Conservation (phyloP, 1,140 invertebrate genomes). For the Lordiphosa clarofinis region DNA sequence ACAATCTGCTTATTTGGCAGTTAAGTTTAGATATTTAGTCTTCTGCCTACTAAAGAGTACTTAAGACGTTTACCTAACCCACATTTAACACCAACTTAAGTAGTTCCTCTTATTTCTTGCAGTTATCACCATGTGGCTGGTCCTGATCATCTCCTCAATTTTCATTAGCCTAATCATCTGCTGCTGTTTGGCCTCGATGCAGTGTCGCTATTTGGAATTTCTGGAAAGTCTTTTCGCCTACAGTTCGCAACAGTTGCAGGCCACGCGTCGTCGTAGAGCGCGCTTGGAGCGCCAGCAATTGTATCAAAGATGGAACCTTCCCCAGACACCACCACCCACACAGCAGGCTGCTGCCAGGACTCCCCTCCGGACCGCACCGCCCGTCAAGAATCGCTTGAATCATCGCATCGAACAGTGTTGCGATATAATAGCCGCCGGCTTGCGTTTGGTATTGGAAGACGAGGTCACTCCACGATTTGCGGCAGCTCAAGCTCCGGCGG, state of each 20-base stretch:
- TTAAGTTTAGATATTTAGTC: too few relatives aligned
- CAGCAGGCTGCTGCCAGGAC: neutral
- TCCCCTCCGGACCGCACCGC: neutral
- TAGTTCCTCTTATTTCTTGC: too few relatives aligned
- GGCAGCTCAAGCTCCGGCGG: slow-evolving; percentile 8
- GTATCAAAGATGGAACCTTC: neutral
- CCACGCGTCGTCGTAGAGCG: neutral
- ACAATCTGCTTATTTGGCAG: too few relatives aligned
- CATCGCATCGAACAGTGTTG: slow-evolving; percentile 32
- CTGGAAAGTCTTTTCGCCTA: slow-evolving; percentile 38
- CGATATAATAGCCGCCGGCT: slow-evolving; percentile 18
- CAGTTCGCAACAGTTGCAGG: slow-evolving; percentile 12
- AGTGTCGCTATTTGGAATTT: slow-evolving; percentile 15
- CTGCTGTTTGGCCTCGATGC: slow-evolving; percentile 4
- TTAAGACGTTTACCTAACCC: too few relatives aligned
- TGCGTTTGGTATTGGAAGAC: slow-evolving; percentile 51
- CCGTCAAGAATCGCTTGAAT: slow-evolving; percentile 18
- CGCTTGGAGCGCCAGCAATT: neutral
- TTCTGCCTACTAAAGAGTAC: too few relatives aligned
- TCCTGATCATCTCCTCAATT: neutral
- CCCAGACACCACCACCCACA: too few relatives aligned
- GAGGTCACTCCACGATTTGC: slow-evolving; percentile 50
- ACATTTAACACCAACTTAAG: too few relatives aligned
- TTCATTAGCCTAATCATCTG: slow-evolving; percentile 9
- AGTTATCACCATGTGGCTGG: neutral